Percentiles rank a stretch among this genome's conserved stretches.
Conservation (phyloP, 2,888 invertebrate genomes). For the Epistrophella euchroma region DNA sequence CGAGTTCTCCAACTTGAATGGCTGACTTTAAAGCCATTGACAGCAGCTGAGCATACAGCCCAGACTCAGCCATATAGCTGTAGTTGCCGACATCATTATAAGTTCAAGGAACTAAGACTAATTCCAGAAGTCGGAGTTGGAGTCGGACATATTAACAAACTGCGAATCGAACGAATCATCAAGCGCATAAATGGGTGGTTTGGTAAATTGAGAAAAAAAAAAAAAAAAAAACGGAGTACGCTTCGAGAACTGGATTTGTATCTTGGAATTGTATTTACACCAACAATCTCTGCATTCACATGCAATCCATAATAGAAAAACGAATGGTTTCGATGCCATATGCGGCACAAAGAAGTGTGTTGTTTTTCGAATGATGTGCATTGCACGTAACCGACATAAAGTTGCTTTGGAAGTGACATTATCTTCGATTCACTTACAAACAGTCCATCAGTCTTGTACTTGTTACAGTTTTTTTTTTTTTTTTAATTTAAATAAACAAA, state of each 20-base stretch:
- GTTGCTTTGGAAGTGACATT: constrained; percentile 29
- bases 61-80: neutral
- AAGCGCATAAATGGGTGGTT: constrained; percentile 63
- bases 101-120: constrained; percentile 72
- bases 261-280: constrained; percentile 61
- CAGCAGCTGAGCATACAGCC: constrained; percentile 29
- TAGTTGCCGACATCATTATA: constrained; percentile 59
- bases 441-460: constrained; percentile 40
- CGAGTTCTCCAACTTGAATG: constrained; percentile 25
- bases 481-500: constrained; percentile 25
- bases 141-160: constrained; percentile 58
- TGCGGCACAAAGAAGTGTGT: constrained; percentile 15
- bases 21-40: constrained; percentile 9
- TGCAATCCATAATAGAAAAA: constrained; percentile 23
- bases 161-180: constrained; percentile 57
- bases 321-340: constrained; percentile 52
- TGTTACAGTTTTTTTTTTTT: constrained; percentile 40
- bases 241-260: constrained; percentile 57
- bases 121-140: constrained; percentile 57
- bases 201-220: constrained; percentile 11
- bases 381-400: constrained; percentile 17
- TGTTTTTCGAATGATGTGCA: constrained; percentile 38
- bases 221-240: constrained; percentile 8
- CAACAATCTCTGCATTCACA: constrained; percentile 45
- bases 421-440: constrained; percentile 43